Evolutionary conservation across 2,797 vertebrate species (phyloP), one percentile per base, ranked within the genome.

Genomic region (Naso thynnoides): DNA sequence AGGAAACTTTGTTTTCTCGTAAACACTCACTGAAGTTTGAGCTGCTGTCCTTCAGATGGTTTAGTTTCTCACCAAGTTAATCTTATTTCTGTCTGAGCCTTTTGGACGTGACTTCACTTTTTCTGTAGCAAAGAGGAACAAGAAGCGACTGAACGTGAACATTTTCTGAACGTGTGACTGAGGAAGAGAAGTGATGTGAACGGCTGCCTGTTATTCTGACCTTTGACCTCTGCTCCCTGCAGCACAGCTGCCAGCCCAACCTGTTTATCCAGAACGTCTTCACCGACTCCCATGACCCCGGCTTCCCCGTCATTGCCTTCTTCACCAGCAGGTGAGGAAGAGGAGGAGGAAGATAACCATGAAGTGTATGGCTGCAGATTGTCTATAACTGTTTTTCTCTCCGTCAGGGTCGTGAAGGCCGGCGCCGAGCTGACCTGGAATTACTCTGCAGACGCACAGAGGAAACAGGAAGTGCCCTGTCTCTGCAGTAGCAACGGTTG

Each of bases 171-270:
- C 8, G 33, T 36, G 8, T 1, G 7, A 36, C 11, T 36, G 33
- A 36, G 44, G 44, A 45, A n/a, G 19, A 8, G n/a, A n/a, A 45
- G 21, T 42, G 39, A 42, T 18, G 18, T 42, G 8, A 47, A 26
- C 7, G 26, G 48, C 14, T 26, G 48, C 15, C 18, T 18, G 13
- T 14, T 14, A 1, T 21, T 21, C 23, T 55, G 81, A 19, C 29
- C 31, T 29, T 15, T 64, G 56, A 45, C 29, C 4, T 57, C 19
- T 33, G 13, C 39, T 2, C 23, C 58, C 61, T 27, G 49, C 95
- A 99, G 97, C 97, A 97, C 90, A 98, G 96, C 86, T 98, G 96
- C 83, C 92, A 88, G 66, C 97, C 97, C 0, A 99, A 98, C 92
- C 95, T 99, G 29, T 97, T 96, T 83, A 86, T 96, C 42, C 98